Base-by-base conservation (phyloP, 2,888 invertebrate species). In the Caenorhabditis sp. region DNA sequence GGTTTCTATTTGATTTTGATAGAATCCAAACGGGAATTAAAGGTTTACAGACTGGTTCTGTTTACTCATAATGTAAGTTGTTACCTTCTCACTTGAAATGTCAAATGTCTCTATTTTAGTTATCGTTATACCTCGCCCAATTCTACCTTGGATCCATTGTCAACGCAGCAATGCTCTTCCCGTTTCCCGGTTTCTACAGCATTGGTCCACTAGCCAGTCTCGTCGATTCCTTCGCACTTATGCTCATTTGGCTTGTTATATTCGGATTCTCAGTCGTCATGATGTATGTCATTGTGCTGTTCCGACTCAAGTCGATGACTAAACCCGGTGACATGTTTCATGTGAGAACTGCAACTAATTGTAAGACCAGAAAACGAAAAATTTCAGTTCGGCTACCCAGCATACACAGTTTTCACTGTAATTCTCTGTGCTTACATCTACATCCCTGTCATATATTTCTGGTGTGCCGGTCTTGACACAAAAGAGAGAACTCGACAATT, bases 151-250 rank as follows among this genome's bases (percentile, higher is more conserved):
- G 71, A 9, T 71, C 71, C 5, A 32, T 71, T 3, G 35, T 71
- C 40, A 71, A 71, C 28, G 40, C 47, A 24, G 62, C 64, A 1
- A 26, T 64, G 20, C 35, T 71, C 1, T 47, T 71, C 20, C 71
- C 71, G 0, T 64, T 71, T 13, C 71, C 71, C 2, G 71, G 40
- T 24, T 37, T 71, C 26, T 71, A 71, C 44, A 56, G 71, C 24
- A 44, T 71, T 15, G 71, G 71, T 5, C 62, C 62, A 8, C n/a
- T 62, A 1, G 1, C 20, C 13, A 3, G 0, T 1, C 24, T 6
- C 40, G 18, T 60, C 9, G 24, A 44, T 24, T 24, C 24, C 2
- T 60, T 60, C 60, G 6, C 9, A 15, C 37, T 60, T 8, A 1
- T 60, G 4, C 2, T n/a, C 15, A 15, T 44, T 44, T 60, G 60